phyloP scores from a whole-genome alignment of 2,888 invertebrate species.

The Phytoseiulus persimilis region DNA sequence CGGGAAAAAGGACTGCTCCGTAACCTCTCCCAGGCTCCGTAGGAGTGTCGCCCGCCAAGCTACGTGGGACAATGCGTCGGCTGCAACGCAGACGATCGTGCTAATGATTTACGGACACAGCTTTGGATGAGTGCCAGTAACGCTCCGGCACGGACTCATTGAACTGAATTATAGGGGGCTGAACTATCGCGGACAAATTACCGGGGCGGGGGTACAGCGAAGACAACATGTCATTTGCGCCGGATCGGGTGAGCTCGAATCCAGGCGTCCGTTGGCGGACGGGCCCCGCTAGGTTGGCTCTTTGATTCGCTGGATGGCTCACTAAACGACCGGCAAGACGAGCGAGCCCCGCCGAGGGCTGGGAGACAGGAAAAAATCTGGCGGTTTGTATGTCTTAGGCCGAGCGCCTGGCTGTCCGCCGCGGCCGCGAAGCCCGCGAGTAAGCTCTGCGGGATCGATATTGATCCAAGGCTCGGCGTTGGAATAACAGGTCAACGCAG shows the following conservation, averaged over 20 bases:
- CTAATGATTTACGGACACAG: not conserved
- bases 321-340: not conserved
- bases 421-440: not conserved
- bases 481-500: not conserved
- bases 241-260: not conserved
- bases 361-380: not conserved
- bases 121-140: not conserved
- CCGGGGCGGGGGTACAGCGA: not conserved
- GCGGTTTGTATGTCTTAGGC: not conserved
- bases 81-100: not conserved
- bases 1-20: too few species aligned
- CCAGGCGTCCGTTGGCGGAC: too few species aligned
- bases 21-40: too few species aligned
- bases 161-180: not conserved
- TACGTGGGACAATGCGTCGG: not conserved
- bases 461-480: not conserved
- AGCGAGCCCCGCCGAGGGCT: not conserved
- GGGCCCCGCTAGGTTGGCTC: not conserved
- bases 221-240: not conserved
- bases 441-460: not conserved
- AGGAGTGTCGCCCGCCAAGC: not conserved
- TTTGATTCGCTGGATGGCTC: not conserved
- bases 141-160: not conserved
- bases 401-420: not conserved
- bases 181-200: not conserved